Evolutionary conservation across 2,888 invertebrate species (phyloP).

Genomic region (Heliothis peltigera): DNA sequence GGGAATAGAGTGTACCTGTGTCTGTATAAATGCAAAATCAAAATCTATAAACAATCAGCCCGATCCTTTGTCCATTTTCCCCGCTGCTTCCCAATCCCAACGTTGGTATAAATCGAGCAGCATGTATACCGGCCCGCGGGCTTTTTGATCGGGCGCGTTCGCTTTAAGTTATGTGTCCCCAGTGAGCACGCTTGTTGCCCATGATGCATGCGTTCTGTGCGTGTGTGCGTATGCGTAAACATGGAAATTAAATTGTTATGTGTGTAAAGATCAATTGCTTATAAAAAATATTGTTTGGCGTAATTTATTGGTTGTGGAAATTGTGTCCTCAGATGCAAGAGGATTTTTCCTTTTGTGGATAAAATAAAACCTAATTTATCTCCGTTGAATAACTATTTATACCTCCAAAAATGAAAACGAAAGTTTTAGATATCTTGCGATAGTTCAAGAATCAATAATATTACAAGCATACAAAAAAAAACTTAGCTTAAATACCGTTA

Average conservation of each 20-base stretch:
- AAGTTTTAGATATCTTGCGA: too few species aligned
- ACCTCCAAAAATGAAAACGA: too few species aligned
- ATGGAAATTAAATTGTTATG: constrained; percentile 56
- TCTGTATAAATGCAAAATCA: too few species aligned
- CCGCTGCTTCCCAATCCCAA: constrained; percentile 44
- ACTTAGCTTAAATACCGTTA: too few species aligned
- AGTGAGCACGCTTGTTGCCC: constrained; percentile 69
- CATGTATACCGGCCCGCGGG: constrained; percentile 76
- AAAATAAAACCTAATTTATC: too few species aligned
- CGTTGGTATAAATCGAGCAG: constrained; percentile 77
- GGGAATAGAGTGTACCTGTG: too few species aligned
- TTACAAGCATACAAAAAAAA: too few species aligned
- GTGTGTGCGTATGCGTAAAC: constrained; percentile 32
- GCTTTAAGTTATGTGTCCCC: constrained; percentile 87
- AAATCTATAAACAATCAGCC: too few species aligned
- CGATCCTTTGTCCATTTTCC: not conserved
- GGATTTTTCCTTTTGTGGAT: not conserved
- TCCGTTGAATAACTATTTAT: too few species aligned
- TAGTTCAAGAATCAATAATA: too few species aligned
- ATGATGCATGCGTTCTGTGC: constrained; percentile 63
- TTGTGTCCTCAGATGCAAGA: not conserved
- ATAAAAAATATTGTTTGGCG: constrained; percentile 7
- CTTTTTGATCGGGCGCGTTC: constrained; percentile 81
- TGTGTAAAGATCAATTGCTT: constrained; percentile 25
- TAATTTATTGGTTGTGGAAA: not conserved